Evolutionary conservation across 2,113 vertebrate species (phyloP), one percentile per base, ranked within the genome.

Genomic region (Collichthys lucidus): DNA sequence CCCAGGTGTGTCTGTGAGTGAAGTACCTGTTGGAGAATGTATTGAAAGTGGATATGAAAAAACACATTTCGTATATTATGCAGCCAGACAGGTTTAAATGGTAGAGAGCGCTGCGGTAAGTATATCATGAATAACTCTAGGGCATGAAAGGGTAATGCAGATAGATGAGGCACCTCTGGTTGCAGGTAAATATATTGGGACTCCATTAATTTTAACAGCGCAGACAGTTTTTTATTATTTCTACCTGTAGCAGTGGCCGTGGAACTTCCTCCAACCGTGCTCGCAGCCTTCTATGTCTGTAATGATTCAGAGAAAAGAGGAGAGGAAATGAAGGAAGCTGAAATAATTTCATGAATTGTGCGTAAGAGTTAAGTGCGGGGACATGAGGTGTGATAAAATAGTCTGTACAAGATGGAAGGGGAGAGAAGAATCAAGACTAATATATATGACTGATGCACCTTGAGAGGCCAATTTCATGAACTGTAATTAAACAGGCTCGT

Each of bases 191-290:
- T 71, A 17, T 49, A 31, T 60, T 55, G 62, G 17, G 40, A 19
- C 29, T 62, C 22, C 12, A 76, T 42, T 56, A n/a, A 47, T 68
- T 83, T 50, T 31, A 57, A 64, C 19, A n/a, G 53, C 1, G 5
- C 14, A 44, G 63, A 0, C 59, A 11, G 44, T 47, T 74, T 77
- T 31, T 53, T 31, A 26, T 74, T 1, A 11, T 22, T 79, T 79
- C n/a, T 91, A 94, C 93, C 96, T 96, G 87, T 98, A 99, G 87
- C 98, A 99, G 91, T 98, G 97, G 10, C 97, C 98, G 49, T 98
- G 98, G 92, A 99, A 99, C 93, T 99, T 99, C 92, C 95, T 97
- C 98, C 98, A 99, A 82, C 96, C 95, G 0, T 95, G 97, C 46
- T 98, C 98, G 0, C 98, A 99, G 40, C 97, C 97, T 87, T 99